These are phyloP conservation scores for Pipra filicauda DNA, from an alignment of 2,113 vertebrate species.

Conservation along the genomic window DNA sequence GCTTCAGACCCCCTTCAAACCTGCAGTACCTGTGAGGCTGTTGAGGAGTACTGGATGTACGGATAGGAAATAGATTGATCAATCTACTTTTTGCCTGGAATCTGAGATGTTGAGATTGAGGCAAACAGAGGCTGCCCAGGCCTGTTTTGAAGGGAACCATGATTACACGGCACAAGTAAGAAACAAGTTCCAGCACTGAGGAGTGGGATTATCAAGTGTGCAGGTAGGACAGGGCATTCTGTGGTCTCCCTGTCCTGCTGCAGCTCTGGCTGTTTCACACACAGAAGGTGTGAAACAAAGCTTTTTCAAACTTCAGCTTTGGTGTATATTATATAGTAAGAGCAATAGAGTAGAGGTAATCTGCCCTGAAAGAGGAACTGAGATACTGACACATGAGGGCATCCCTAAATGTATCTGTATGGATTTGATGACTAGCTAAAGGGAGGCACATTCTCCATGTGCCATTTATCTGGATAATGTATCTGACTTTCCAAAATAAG, in stretches of 20 bases:
- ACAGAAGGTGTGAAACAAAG: background rate
- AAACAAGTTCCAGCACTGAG: background rate
- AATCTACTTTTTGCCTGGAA: background rate
- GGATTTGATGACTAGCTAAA: accelerated
- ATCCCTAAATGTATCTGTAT: background rate
- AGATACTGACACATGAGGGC: background rate
- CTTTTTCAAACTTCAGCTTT: background rate
- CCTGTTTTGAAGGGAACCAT: background rate
- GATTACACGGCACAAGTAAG: accelerated
- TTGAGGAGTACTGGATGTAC: background rate
- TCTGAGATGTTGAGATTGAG: background rate
- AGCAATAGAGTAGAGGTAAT: too few relatives aligned
- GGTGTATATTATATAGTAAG: too few relatives aligned
- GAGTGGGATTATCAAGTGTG: background rate
- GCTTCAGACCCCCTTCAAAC: background rate
- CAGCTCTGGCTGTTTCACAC: background rate
- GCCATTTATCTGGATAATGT: accelerated
- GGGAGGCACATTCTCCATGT: accelerated
- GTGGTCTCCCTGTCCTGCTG: background rate
- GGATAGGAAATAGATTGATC: background rate
- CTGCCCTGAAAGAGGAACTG: background rate
- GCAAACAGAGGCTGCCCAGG: background rate
- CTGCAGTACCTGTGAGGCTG: background rate
- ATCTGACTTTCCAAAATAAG: background rate
- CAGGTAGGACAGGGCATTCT: background rate